Evolutionary conservation across 2,113 vertebrate species (phyloP).

Genomic region (Pterophyllum scalare): DNA sequence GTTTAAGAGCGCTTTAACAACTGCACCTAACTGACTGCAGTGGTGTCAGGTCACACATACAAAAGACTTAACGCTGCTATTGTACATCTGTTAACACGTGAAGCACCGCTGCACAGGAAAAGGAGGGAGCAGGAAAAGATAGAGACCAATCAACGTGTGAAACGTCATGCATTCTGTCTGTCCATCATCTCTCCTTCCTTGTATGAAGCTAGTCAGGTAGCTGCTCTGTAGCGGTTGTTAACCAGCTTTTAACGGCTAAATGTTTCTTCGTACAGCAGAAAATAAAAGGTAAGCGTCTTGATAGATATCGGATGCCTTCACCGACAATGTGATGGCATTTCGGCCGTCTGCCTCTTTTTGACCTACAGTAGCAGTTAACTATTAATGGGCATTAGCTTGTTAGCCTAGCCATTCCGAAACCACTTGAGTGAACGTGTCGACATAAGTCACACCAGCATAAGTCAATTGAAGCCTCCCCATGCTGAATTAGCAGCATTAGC

Average conservation of each 20-base stretch:
- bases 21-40: not conserved
- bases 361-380: not conserved
- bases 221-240: not conserved
- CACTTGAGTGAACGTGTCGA: not conserved
- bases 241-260: not conserved
- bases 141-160: constrained; percentile 31
- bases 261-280: not conserved
- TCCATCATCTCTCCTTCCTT: not conserved
- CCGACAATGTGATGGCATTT: not conserved
- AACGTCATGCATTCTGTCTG: not conserved
- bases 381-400: not conserved
- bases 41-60: not conserved
- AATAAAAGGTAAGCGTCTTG: constrained; percentile 16
- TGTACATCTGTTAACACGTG: not conserved
- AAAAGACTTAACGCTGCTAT: too few species aligned
- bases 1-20: not conserved
- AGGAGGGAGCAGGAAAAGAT: not conserved
- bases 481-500: not conserved
- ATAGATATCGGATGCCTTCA: fast-evolving
- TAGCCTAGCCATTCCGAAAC: not conserved
- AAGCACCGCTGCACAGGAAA: not conserved
- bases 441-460: not conserved
- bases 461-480: not conserved
- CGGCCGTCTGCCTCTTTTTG: not conserved
- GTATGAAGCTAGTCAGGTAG: not conserved